A percentile compares a stretch with the other conserved stretches of the same genome.
Evolutionary conservation across 23 tunicate species (phyloP).

Genomic region (Ciona savignyi): DNA sequence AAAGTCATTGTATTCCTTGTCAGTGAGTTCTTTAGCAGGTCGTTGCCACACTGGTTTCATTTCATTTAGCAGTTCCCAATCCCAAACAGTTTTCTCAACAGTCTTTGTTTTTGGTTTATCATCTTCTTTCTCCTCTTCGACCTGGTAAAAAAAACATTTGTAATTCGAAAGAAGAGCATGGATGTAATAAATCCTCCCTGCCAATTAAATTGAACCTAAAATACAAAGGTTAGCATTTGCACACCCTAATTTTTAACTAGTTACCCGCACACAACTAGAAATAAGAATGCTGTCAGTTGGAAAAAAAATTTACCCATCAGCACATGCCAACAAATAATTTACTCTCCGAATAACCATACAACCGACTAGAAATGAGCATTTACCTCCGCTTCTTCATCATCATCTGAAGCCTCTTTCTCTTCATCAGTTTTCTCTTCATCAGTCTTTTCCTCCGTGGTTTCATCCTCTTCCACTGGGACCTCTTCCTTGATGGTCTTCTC

Average conservation of each 20-base stretch:
- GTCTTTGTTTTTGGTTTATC: slow-evolving; percentile 93
- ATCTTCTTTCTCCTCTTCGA: slow-evolving; percentile 97
- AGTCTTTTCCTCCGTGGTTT: slow-evolving; percentile 52
- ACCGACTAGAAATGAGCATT: background rate
- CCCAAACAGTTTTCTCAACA: slow-evolving; percentile 94
- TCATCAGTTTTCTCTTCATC: slow-evolving; percentile 33
- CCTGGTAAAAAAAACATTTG: slow-evolving; percentile 34
- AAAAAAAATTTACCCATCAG: no score
- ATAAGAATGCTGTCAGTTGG: no score
- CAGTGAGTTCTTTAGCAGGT: slow-evolving; percentile 88
- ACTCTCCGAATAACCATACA: no score
- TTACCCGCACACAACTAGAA: no score
- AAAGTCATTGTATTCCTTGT: slow-evolving; percentile 91
- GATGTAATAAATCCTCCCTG: no score
- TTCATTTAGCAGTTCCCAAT: slow-evolving; percentile 95
- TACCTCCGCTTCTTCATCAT: slow-evolving; percentile 45
- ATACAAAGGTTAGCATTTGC: no score
- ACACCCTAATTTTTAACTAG: no score
- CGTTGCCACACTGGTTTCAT: slow-evolving; percentile 98
- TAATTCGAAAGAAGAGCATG: no score
- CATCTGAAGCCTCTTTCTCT: slow-evolving; percentile 42
- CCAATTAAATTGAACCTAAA: no score
- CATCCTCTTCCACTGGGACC: slow-evolving; percentile 96
- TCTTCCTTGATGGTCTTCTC: slow-evolving; percentile 85
- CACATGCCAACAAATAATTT: no score